Conservation (phyloP, 2,113 vertebrate genomes). For the Nycticorax nycticorax region DNA sequence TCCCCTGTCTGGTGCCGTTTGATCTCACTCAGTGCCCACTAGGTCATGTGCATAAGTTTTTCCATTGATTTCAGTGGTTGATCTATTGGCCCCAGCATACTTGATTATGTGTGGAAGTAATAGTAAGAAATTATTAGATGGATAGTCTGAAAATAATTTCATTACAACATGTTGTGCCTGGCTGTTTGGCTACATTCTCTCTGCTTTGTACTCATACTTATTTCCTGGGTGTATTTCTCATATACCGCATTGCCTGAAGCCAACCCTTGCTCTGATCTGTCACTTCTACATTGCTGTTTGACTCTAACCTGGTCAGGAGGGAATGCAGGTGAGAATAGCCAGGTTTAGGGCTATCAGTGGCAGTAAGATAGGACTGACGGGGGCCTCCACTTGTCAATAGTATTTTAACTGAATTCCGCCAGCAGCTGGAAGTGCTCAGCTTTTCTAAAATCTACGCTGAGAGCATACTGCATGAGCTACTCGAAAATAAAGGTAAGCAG, state of each 20-base stretch:
- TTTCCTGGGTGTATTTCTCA: background rate
- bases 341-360: background rate
- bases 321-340: background rate
- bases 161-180: background rate
- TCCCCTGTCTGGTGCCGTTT: background rate
- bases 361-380: background rate
- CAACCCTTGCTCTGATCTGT: background rate
- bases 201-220: background rate
- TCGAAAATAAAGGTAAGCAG: constrained; percentile 22
- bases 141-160: background rate
- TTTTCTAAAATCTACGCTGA: background rate
- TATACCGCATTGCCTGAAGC: background rate
- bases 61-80: background rate
- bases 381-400: background rate
- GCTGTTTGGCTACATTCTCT: background rate
- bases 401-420: background rate
- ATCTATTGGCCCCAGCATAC: background rate
- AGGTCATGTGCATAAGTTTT: background rate
- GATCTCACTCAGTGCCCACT: background rate
- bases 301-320: background rate
- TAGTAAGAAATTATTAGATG: background rate
- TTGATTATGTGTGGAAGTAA: background rate
- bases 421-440: constrained; percentile 23
- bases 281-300: background rate
- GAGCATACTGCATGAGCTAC: background rate